phyloP scores from a whole-genome alignment of 2,888 invertebrate genomes.

The Nemoura dubitans region DNA sequence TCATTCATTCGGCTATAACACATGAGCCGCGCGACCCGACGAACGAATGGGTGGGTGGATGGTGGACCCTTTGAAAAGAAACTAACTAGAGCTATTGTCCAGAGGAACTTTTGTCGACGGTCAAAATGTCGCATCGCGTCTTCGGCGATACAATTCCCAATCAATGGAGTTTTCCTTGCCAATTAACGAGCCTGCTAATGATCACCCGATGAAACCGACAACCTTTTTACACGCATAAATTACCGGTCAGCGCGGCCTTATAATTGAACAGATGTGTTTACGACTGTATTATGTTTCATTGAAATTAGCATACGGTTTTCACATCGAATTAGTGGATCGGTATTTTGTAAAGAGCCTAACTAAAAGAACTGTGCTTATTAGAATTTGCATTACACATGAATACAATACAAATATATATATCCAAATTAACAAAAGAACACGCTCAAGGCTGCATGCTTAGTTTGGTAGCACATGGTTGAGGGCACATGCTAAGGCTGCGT shows the following conservation, averaged over 20 bases:
- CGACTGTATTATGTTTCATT: not conserved
- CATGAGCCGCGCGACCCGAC: not conserved
- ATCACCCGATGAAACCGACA: not conserved
- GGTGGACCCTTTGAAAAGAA: not conserved
- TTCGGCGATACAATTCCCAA: not conserved
- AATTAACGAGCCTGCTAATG: not conserved
- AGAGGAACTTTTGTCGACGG: not conserved
- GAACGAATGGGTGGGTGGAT: not conserved
- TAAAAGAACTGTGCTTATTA: not conserved
- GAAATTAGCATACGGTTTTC: not conserved
- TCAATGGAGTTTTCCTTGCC: not conserved
- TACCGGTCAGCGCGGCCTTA: not conserved
- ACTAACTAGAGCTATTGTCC: not conserved
- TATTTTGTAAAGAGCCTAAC: not conserved
- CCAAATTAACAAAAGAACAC: not conserved
- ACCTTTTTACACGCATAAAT: not conserved
- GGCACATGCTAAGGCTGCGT: not conserved
- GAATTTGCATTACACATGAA: constrained; percentile 12
- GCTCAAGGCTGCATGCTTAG: not conserved
- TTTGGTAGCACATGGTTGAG: not conserved
- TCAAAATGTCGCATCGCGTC: not conserved
- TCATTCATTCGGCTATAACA: not conserved
- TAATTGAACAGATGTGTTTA: not conserved
- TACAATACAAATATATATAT: not conserved
- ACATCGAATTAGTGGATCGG: not conserved